These are phyloP conservation scores for Protobothrops flavoviridis DNA, from an alignment of 2,113 vertebrate species.

Conservation along the genomic window DNA sequence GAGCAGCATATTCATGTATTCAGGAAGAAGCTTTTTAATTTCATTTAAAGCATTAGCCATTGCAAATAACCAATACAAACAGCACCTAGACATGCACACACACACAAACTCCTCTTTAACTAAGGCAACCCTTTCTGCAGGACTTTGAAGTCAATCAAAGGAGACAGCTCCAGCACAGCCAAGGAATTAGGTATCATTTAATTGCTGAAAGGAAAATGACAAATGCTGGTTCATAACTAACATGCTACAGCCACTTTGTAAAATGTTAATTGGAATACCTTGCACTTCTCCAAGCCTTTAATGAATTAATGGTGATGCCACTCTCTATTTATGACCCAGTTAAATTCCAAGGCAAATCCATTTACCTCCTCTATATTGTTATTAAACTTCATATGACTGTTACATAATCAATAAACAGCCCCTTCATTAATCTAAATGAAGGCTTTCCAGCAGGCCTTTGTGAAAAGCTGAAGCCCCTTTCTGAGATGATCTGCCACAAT, in stretches of 20 bases:
- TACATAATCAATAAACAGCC: conserved; percentile 65
- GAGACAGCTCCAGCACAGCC: conserved; percentile 51
- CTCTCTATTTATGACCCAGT: conserved; percentile 64
- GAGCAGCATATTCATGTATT: conserved; percentile 38
- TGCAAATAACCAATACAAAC: not conserved
- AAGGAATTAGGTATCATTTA: conserved; percentile 66
- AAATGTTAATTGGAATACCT: conserved; percentile 69
- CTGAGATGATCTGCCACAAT: not conserved
- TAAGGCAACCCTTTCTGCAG: conserved; percentile 27
- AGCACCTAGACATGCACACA: not conserved
- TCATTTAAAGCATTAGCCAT: not conserved
- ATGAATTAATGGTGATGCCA: conserved; percentile 70
- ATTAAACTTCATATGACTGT: conserved; percentile 64
- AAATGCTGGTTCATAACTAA: conserved; percentile 67
- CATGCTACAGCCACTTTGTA: conserved; percentile 61
- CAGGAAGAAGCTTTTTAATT: conserved; percentile 38
- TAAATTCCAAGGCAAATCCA: conserved; percentile 61
- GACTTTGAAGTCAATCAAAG: conserved; percentile 60
- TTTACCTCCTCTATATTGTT: conserved; percentile 61
- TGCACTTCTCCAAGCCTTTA: conserved; percentile 61
- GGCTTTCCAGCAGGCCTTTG: conserved; percentile 45
- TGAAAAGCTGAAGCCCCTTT: conserved; percentile 15
- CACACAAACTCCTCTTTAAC: not conserved
- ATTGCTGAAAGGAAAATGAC: conserved; percentile 67
- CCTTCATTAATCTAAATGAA: conserved; percentile 65